Evolutionary conservation across 2,888 invertebrate species (phyloP).

Genomic region (Meganola albula): DNA sequence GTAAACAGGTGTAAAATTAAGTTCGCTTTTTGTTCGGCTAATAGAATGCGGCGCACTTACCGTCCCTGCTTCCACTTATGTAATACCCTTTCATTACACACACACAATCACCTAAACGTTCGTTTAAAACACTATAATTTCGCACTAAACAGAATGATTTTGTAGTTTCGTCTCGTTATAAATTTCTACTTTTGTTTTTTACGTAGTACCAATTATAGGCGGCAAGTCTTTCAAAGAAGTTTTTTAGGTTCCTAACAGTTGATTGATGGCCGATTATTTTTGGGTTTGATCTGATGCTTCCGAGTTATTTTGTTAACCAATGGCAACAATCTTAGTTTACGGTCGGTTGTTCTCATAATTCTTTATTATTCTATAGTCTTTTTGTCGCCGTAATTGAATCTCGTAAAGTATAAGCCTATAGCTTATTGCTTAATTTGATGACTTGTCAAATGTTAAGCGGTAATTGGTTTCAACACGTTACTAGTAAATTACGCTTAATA

Average conservation of each 20-base stretch:
- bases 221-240: conserved; percentile 58
- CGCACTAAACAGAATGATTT: conserved; percentile 74
- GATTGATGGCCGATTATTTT: conserved; percentile 75
- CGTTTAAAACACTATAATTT: conserved; percentile 73
- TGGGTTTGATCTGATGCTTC: conserved; percentile 64
- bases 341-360: conserved; percentile 39
- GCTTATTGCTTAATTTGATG: conserved; percentile 19
- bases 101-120: conserved; percentile 67
- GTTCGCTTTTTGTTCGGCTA: conserved; percentile 65
- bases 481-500: background rate
- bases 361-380: conserved; percentile 36
- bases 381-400: conserved; percentile 38
- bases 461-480: conserved; percentile 7
- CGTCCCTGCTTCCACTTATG: conserved; percentile 56
- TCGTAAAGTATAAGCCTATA: conserved; percentile 17
- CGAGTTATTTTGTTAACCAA: conserved; percentile 54
- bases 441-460: conserved; percentile 7
- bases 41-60: conserved; percentile 66
- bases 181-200: conserved; percentile 74
- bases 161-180: conserved; percentile 69
- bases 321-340: conserved; percentile 40
- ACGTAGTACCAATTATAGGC: conserved; percentile 57
- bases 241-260: conserved; percentile 50
- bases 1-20: conserved; percentile 77
- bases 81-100: conserved; percentile 60